phyloP scores from a whole-genome alignment of 2,113 vertebrate genomes.

The Calyptommatus sinebrachiatus region DNA sequence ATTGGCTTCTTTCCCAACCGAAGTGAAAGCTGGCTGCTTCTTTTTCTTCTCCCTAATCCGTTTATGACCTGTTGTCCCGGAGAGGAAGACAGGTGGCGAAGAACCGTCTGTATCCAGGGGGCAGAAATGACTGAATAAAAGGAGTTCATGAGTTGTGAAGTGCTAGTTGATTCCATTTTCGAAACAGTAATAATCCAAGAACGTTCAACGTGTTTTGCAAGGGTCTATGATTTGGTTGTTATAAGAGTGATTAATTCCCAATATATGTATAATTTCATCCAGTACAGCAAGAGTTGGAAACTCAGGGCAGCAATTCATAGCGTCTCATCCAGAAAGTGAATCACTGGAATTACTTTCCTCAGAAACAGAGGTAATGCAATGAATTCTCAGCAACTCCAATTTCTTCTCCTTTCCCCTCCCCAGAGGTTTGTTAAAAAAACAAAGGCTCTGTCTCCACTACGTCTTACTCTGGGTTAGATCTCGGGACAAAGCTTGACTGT shows the following conservation, averaged over 20 bases:
- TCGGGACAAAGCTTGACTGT: too few relatives aligned
- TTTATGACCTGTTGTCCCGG: neutral
- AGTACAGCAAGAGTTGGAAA: neutral
- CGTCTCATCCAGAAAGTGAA: too few relatives aligned
- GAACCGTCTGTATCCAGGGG: neutral
- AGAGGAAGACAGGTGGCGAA: neutral
- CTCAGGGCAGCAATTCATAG: too few relatives aligned
- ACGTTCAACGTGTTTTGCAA: neutral
- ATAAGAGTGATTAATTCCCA: neutral
- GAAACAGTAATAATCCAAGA: too few relatives aligned
- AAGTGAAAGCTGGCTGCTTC: neutral
- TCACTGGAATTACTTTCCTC: too few relatives aligned
- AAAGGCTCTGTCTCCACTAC: too few relatives aligned
- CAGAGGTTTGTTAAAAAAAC: too few relatives aligned
- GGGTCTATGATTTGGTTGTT: too few relatives aligned
- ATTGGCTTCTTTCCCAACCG: neutral
- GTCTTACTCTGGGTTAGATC: too few relatives aligned
- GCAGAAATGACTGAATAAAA: slow-evolving; percentile 8
- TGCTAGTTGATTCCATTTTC: neutral
- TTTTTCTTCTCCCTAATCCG: neutral
- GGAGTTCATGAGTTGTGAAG: neutral
- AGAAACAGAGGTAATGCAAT: too few relatives aligned
- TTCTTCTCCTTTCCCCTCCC: too few relatives aligned
- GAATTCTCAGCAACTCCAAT: too few relatives aligned
- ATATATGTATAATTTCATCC: neutral